These are phyloP conservation scores for Agrochola lota DNA, from an alignment of 2,888 invertebrate genomes.

Conservation along the genomic window DNA sequence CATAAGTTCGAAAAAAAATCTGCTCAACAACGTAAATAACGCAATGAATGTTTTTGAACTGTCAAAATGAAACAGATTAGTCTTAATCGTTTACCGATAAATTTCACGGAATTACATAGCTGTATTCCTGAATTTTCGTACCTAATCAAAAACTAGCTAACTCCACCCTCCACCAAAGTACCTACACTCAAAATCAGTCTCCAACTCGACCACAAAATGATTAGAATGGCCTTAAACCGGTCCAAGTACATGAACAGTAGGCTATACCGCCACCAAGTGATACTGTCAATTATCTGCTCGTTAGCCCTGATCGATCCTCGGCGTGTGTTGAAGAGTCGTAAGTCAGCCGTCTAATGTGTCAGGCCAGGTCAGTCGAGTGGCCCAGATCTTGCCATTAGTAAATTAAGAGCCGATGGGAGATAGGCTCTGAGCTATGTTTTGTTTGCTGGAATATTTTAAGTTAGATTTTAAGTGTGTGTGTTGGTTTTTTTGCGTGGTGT, in stretches of 20 bases:
- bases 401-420: slow-evolving; percentile 65
- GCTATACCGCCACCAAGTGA: slow-evolving; percentile 63
- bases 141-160: neutral
- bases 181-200: slow-evolving; percentile 1
- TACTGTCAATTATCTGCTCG: slow-evolving; percentile 87
- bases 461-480: neutral
- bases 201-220: slow-evolving; percentile 33
- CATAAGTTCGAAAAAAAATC: no score
- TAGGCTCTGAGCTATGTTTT: slow-evolving; percentile 61
- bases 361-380: slow-evolving; percentile 65
- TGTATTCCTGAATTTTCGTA: neutral
- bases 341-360: slow-evolving; percentile 73
- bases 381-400: slow-evolving; percentile 64
- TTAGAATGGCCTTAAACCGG: slow-evolving; percentile 55
- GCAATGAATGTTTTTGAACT: no score
- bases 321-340: slow-evolving; percentile 75
- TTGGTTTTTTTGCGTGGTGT: neutral
- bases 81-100: no score
- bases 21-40: no score
- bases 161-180: neutral
- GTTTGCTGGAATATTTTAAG: slow-evolving; percentile 49
- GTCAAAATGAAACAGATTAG: no score
- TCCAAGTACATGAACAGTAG: slow-evolving; percentile 53
- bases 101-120: neutral
- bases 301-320: slow-evolving; percentile 83